phyloP scores from a whole-genome alignment of 2,888 invertebrate genomes.

The Drosophila peninsularis region DNA sequence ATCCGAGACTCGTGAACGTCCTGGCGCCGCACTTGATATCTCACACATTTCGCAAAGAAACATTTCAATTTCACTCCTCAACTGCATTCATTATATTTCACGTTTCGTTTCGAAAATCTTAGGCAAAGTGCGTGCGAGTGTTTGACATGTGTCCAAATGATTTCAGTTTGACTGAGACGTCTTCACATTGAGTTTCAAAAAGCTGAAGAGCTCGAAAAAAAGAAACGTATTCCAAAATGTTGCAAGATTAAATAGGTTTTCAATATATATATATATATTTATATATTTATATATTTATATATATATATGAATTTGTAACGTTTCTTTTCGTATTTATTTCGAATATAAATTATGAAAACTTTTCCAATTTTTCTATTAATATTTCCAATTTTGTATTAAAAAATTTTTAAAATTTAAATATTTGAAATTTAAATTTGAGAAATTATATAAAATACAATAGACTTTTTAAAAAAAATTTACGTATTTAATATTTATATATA shows the following conservation, averaged over 20 bases:
- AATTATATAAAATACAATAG: no score
- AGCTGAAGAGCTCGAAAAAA: neutral
- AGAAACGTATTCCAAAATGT: neutral
- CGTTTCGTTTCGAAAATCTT: constrained; percentile 6
- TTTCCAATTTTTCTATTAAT: no score
- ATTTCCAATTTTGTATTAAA: no score
- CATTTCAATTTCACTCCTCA: constrained; percentile 10
- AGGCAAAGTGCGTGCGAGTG: constrained; percentile 53
- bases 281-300: no score
- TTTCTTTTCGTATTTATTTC: neutral
- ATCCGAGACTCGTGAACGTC: constrained; percentile 15
- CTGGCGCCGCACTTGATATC: constrained; percentile 62
- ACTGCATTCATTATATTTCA: constrained; percentile 32
- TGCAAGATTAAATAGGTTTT: neutral
- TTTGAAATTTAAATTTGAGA: no score
- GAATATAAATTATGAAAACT: no score
- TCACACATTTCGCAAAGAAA: constrained; percentile 50
- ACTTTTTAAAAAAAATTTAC: no score
- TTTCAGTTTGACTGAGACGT: neutral
- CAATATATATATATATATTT: neutral
- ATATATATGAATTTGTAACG: no score
- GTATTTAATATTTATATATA: no score
- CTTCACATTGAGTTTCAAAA: neutral
- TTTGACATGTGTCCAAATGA: constrained; percentile 61
- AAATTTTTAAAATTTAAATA: no score